Evolutionary conservation across 2,797 vertebrate genomes (phyloP).

Genomic region (Halcyon leucocephala): DNA sequence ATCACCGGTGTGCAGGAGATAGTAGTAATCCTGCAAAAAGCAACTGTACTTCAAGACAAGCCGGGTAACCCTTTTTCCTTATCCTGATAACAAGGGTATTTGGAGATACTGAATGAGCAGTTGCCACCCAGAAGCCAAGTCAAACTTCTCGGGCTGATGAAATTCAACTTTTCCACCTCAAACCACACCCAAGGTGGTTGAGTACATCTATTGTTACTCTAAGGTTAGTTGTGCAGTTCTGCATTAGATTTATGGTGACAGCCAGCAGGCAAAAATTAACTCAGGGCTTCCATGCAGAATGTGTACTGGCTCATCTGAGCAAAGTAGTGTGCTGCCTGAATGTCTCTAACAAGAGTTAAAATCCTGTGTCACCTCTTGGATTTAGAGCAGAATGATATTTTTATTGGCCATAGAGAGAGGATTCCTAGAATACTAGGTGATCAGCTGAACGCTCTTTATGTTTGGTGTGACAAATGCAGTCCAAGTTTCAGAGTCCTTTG

Average conservation of each 20-base stretch:
- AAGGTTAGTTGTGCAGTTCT: neutral
- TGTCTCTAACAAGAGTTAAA: conserved; percentile 3
- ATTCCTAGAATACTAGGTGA: neutral
- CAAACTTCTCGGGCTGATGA: neutral
- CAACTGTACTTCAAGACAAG: neutral
- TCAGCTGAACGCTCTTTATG: neutral
- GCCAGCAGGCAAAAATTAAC: neutral
- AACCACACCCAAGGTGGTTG: neutral
- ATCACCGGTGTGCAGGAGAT: neutral
- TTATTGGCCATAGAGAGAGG: neutral
- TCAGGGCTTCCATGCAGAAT: neutral
- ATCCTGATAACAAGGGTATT: neutral
- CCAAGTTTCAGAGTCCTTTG: neutral
- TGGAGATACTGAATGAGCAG: neutral
- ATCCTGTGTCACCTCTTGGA: neutral
- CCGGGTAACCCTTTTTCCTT: neutral
- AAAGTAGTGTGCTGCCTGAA: neutral
- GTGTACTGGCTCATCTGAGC: neutral
- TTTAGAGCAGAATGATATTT: neutral
- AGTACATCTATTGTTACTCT: neutral
- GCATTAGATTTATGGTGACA: neutral
- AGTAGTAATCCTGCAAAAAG: neutral
- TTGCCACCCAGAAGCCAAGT: neutral
- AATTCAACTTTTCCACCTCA: neutral
- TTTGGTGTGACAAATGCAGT: neutral